These are phyloP conservation scores for Cheirogaleus major DNA, from an alignment of 2,797 vertebrate genomes.

Conservation along the genomic window DNA sequence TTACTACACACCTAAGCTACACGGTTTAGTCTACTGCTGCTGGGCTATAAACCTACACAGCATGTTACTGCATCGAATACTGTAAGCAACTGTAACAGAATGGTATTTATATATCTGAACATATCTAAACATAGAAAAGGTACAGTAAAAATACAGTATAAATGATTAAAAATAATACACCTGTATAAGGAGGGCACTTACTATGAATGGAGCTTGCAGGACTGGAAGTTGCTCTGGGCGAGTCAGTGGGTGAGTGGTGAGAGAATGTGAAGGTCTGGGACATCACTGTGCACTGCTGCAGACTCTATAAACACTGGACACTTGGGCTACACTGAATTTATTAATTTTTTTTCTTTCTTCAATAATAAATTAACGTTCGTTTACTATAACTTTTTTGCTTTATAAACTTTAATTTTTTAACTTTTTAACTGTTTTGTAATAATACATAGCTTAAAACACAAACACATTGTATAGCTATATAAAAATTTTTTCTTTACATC, in stretches of 20 bases:
- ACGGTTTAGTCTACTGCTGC: not conserved
- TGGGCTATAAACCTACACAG: not conserved
- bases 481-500: not conserved
- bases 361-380: not conserved
- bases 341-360: not conserved
- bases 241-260: not conserved
- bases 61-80: not conserved
- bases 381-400: not conserved
- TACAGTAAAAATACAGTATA: not conserved
- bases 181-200: not conserved
- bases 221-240: not conserved
- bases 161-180: not conserved
- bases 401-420: not conserved
- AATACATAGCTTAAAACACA: not conserved
- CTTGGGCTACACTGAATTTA: too few species aligned
- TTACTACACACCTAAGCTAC: not conserved
- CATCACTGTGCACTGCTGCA: not conserved
- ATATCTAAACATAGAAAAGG: not conserved
- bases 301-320: not conserved
- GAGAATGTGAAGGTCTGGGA: not conserved
- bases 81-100: not conserved
- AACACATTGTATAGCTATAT: not conserved
- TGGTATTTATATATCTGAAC: not conserved
- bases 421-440: not conserved
- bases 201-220: not conserved